A percentile compares a stretch with the other conserved stretches of the same genome.
These are phyloP conservation scores for Oxyscelio sp. DNA, from an alignment of 2,888 invertebrate species.

Conservation along the genomic window DNA sequence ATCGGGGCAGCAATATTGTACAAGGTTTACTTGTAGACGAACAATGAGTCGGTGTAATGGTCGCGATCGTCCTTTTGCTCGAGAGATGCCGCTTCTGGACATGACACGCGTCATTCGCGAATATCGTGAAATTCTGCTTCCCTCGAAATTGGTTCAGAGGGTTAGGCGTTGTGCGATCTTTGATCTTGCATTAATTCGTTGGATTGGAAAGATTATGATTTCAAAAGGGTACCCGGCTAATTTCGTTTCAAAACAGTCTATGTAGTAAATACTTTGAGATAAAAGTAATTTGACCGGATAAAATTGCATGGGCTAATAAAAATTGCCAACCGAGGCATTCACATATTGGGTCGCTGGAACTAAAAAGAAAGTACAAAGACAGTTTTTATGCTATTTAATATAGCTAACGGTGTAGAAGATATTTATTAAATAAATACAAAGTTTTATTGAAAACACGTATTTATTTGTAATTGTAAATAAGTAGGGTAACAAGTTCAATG, in stretches of 20 bases:
- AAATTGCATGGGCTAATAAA: not conserved
- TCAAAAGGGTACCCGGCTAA: conserved; percentile 32
- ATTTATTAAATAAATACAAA: too few species aligned
- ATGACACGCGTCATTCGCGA: conserved; percentile 75
- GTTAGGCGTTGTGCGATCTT: conserved; percentile 43
- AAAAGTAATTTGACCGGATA: not conserved
- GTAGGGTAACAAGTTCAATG: too few species aligned
- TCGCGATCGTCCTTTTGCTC: conserved; percentile 76
- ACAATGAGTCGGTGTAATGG: conserved; percentile 82
- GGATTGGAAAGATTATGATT: conserved; percentile 58
- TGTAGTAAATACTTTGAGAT: not conserved
- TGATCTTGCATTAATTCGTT: conserved; percentile 43
- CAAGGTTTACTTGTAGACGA: conserved; percentile 73
- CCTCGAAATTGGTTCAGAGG: conserved; percentile 41
- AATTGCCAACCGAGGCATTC: not conserved
- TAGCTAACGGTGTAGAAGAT: too few species aligned
- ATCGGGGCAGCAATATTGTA: conserved; percentile 83
- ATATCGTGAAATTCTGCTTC: conserved; percentile 52
- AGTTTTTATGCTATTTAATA: too few species aligned
- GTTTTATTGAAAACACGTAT: too few species aligned
- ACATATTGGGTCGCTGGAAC: not conserved
- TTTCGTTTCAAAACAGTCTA: conserved; percentile 8
- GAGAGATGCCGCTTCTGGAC: conserved; percentile 74
- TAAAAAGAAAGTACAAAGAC: not conserved
- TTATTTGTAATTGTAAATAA: too few species aligned